Conservation (phyloP, 2,113 vertebrate genomes). For the Phalacrocorax brasilianus region DNA sequence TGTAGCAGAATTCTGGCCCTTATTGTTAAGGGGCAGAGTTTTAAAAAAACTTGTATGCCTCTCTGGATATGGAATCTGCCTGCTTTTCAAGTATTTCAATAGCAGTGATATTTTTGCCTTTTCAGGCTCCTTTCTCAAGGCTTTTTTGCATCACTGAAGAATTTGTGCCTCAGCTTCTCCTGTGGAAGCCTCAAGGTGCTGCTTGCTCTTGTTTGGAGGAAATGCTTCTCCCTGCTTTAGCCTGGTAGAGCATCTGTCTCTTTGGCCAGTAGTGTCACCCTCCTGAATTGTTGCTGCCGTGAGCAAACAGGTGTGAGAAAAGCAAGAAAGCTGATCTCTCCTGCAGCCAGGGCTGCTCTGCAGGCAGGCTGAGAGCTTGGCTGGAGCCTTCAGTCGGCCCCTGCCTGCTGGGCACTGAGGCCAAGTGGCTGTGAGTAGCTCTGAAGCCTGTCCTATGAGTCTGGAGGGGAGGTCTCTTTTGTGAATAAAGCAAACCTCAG, state of each 20-base stretch:
- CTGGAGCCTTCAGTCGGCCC: neutral
- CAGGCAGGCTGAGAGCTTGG: neutral
- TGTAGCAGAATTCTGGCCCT: neutral
- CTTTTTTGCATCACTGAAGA: neutral
- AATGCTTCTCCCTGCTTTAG: neutral
- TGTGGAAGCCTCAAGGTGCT: neutral
- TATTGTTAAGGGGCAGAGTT: too few species aligned
- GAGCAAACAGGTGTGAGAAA: neutral
- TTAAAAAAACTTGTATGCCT: neutral
- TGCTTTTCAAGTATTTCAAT: neutral
- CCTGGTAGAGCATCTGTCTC: neutral
- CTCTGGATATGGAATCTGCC: neutral
- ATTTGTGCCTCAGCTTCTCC: neutral
- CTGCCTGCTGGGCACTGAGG: neutral
- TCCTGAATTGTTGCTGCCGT: neutral
- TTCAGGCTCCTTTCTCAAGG: neutral
- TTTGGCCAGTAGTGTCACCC: neutral
- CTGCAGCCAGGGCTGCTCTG: neutral
- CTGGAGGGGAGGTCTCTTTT: neutral
- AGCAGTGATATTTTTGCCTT: neutral
- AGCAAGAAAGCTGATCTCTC: neutral
- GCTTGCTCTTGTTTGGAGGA: neutral
- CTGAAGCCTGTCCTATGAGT: neutral
- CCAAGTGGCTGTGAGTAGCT: neutral
- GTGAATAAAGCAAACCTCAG: neutral